Evolutionary conservation across 2,888 invertebrate species (phyloP), one percentile per base, ranked within the genome.

Genomic region (Ochropleura plecta): DNA sequence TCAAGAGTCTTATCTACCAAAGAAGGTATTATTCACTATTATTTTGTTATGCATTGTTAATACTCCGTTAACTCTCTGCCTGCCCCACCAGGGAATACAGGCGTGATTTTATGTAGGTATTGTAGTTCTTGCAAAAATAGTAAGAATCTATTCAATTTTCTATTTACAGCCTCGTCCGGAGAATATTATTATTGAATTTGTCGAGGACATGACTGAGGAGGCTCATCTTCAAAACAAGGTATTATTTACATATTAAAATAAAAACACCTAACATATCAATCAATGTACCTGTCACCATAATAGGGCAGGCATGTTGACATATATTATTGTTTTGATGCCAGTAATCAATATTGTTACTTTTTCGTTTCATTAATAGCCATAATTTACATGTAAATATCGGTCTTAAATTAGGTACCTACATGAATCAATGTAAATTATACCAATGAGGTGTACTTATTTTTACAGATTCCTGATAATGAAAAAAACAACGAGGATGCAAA

Each of bases 401-500:
- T 48, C 48, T 48, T 48, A 9, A 48, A 48, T 48, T 48, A 48
- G 48, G 48, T n/a, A n/a, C n/a, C n/a, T n/a, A 48, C 9, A 48
- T 48, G 48, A 48, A 48, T 48, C 48, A 48, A 48, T 48, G 48
- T 48, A 48, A 48, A 48, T 48, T 7, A 48, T 48, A 48, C 48
- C 9, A 48, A 48, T 48, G 48, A 9, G 48, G 48, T 48, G 48
- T 60, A 70, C 49, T 60, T 70, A n/a, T 30, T 70, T 62, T 70
- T 70, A 70, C 70, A 70, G 70, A 49, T 62, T 63, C 62, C 70
- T 62, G 53, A 70, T 51, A 70, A 70, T 51, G 70, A 62, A n/a
- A 70, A 70, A 42, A 70, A 3, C 63, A 62, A 70, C 20, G 18
- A 67, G 42, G 53, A 55, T 67, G 44, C 40, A 53, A 53, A 53